Evolutionary conservation across 2,888 invertebrate species (phyloP), one percentile per base, ranked within the genome.

Genomic region (Drosophila mayaguana): DNA sequence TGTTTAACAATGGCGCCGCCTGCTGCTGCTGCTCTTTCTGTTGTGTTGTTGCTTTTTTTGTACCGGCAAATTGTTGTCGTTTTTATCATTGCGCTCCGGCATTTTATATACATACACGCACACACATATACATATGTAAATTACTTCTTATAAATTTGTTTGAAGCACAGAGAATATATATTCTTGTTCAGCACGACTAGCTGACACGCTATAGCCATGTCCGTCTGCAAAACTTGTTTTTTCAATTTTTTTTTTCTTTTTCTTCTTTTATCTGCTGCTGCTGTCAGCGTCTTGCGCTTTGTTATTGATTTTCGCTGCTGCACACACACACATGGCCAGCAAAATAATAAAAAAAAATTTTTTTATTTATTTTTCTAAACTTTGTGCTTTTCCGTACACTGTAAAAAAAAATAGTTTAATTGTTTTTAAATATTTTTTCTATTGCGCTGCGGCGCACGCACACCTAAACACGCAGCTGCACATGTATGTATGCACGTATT

Each of bases 281-380:
- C 38, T 38, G 38, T 54, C 12, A 42, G 55, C 66, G 66, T 62
- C 57, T 67, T 72, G 62, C 71, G 65, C 67, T 85, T 83, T 86
- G 78, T 72, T 83, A 83, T 83, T 83, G 83, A 83, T 83, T 88
- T 88, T 83, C 75, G 84, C 63, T 67, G 63, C 75, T 61, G 59
- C 66, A 66, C 59, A 73, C 65, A 77, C 72, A 77, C 78, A 75
- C 76, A 78, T 67, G 63, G 40, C 62, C 28, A 56, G 53, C 34
- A 36, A 36, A 36, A 53, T 20, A 22, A 51, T 9, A 8, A 42
- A 60, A 53, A 68, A 54, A 60, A 57, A 60, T 61, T 59, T 54
- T 48, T 72, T 59, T 63, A 25, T 64, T 59, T 57, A 20, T 54
- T 45, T 18, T 61, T 45, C 9, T 25, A 25, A 25, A 16, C 14